These are phyloP conservation scores for Colaptes auratus DNA, from an alignment of 2,113 vertebrate genomes.

Conservation along the genomic window DNA sequence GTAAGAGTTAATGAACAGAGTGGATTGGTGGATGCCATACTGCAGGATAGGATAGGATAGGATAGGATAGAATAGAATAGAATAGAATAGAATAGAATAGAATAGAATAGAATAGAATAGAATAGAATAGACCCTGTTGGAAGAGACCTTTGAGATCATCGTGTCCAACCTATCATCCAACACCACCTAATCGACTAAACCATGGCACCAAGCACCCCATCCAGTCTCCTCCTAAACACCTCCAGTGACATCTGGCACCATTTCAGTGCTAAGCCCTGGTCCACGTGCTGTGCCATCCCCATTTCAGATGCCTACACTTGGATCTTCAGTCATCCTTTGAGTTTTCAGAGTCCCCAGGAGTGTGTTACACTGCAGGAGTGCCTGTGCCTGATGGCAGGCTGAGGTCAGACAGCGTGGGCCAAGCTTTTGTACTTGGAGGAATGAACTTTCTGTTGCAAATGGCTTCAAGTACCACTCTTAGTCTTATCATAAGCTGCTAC, in stretches of 20 bases:
- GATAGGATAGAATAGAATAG: too few species aligned
- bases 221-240: too few species aligned
- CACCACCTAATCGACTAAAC: too few species aligned
- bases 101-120: too few species aligned
- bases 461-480: not conserved
- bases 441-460: not conserved
- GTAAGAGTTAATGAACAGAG: not conserved
- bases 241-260: not conserved
- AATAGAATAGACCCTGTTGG: too few species aligned
- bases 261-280: not conserved
- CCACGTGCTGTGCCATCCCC: not conserved
- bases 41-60: too few species aligned
- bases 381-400: not conserved
- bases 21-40: not conserved
- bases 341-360: not conserved
- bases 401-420: not conserved
- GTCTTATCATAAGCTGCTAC: not conserved
- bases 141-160: too few species aligned
- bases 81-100: too few species aligned
- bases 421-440: not conserved
- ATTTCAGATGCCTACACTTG: not conserved
- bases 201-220: too few species aligned
- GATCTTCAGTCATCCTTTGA: not conserved
- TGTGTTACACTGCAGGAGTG: not conserved
- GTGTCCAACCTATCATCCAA: too few species aligned